Base-by-base conservation (phyloP, 2,797 vertebrate species). In the Malurus leucopterus region DNA sequence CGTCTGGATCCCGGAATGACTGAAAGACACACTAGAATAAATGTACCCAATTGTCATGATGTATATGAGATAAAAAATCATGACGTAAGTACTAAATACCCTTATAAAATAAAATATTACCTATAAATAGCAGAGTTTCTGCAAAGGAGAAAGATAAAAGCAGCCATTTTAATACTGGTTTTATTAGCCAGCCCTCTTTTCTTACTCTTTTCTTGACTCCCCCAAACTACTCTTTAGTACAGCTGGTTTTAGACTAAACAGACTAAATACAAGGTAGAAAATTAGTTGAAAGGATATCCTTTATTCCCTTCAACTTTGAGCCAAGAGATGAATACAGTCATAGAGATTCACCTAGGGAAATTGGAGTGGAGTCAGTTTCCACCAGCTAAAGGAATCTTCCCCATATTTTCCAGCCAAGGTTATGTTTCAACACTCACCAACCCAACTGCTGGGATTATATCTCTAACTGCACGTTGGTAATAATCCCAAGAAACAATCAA, bases 71-170 rank as follows among this genome's bases (percentile, higher is more conserved):
- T 73, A 70, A 36, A 63, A 61, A 73, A 49, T 7, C 7, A 26
- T 38, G 9, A 84, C 0, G 0, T 20, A 71, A 29, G 8, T 16
- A 59, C 12, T 29, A 27, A 20, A 14, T 47, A 54, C 9, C 13
- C 17, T 44, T 50, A 40, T 24, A 72, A 75, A 91, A 81, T 29
- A 1, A 16, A 50, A 4, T 15, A n/a, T 49, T 49, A 34, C 15
- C n/a, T 69, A 55, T 19, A 71, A 69, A 70, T 24, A 77, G 26
- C 43, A 84, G 4, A 76, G 30, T 61, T 27, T 46, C 69, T 58
- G 19, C 29, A 57, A 88, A 74, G 27, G 3, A 54, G 16, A 79
- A 63, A 47, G 15, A 53, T 15, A 27, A 87, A 84, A 64, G 0
- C 11, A 62, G 21, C 9, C 30, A 16, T 65, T 65, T 74, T 4